Evolutionary conservation across 2,113 vertebrate genomes (phyloP).

Genomic region (Bolborhynchus lineola): DNA sequence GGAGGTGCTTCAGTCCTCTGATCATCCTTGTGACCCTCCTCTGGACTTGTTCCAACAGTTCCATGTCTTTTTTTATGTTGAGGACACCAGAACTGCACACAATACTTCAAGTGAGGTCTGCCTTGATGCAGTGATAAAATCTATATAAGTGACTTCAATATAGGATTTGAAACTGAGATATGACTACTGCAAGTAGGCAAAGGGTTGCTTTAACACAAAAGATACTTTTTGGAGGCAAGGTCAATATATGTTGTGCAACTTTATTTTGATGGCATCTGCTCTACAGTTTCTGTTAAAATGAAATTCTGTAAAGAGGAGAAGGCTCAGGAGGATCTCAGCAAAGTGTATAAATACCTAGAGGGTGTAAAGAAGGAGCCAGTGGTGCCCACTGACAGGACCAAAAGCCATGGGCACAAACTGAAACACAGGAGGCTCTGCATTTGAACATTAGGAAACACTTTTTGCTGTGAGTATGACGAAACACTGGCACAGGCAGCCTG

Average conservation of each 20-base stretch:
- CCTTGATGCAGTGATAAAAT: background rate
- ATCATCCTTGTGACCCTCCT: no score
- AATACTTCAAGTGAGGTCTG: no score
- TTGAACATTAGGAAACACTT: background rate
- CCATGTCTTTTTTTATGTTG: no score
- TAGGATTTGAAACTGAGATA: background rate
- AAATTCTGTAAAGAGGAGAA: background rate
- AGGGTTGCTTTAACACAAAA: background rate
- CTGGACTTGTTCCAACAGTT: no score
- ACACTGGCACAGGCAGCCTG: background rate
- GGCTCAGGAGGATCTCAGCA: background rate
- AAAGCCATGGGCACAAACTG: background rate
- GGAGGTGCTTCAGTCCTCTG: no score
- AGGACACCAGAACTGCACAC: no score
- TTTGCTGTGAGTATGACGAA: background rate
- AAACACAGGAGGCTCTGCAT: background rate
- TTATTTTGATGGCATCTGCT: background rate
- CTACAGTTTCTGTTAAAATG: background rate
- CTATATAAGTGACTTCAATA: background rate
- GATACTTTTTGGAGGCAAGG: background rate
- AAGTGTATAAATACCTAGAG: background rate
- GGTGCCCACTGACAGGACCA: background rate
- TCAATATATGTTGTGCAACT: background rate
- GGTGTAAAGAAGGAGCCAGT: background rate
- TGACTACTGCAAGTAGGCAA: background rate